These are phyloP conservation scores for Neoaliturus tenellus DNA, from an alignment of 2,888 invertebrate species.

Conservation along the genomic window DNA sequence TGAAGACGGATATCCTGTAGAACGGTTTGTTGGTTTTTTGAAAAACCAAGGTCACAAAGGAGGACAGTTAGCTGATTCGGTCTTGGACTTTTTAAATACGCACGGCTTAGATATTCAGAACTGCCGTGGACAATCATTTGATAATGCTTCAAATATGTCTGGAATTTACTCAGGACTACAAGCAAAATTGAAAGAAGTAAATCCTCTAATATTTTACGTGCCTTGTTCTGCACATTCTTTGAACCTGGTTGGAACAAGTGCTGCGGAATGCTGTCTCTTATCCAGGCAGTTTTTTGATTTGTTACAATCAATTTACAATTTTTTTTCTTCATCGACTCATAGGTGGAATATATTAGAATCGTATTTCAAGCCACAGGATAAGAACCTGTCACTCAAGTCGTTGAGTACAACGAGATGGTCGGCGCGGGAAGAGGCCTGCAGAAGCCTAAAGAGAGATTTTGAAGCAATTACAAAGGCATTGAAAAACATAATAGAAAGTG, in stretches of 20 bases:
- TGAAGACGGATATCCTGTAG: constrained; percentile 66
- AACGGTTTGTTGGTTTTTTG: constrained; percentile 69
- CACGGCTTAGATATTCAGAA: constrained; percentile 66
- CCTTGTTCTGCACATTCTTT: not conserved
- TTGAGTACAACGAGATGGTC: constrained; percentile 22
- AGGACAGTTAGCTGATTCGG: constrained; percentile 65
- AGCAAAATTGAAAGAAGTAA: constrained; percentile 27
- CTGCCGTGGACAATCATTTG: constrained; percentile 67
- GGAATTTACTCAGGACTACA: constrained; percentile 67
- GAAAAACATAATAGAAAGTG: constrained; percentile 22
- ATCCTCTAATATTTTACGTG: too few species aligned
- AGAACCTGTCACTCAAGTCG: not conserved
- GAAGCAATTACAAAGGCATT: constrained; percentile 30
- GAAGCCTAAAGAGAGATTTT: constrained; percentile 42
- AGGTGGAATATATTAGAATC: constrained; percentile 20
- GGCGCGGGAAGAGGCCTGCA: constrained; percentile 31
- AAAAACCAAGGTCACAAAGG: constrained; percentile 68
- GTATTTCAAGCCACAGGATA: too few species aligned
- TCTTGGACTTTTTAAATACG: constrained; percentile 52
- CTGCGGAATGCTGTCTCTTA: constrained; percentile 5
- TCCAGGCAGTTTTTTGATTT: constrained; percentile 34
- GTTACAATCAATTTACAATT: constrained; percentile 31
- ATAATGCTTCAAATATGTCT: constrained; percentile 69
- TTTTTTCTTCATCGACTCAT: constrained; percentile 36
- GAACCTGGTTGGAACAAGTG: constrained; percentile 34